Conservation (phyloP, 2,888 invertebrate species). For the Gisinianus flammeolus region DNA sequence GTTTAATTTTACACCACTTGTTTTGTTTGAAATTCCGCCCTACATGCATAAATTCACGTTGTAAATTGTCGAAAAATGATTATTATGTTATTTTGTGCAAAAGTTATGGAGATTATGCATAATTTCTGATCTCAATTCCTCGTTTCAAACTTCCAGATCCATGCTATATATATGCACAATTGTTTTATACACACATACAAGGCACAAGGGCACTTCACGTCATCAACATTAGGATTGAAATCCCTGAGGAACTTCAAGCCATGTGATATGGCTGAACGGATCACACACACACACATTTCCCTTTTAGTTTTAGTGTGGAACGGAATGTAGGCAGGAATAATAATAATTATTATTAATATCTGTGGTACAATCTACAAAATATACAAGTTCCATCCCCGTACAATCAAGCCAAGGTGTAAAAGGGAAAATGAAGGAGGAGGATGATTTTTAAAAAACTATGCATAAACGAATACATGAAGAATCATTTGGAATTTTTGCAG, state of each 20-base stretch:
- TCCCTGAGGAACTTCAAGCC: not conserved
- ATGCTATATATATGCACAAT: too few species aligned
- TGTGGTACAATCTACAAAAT: not conserved
- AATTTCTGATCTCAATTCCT: too few species aligned
- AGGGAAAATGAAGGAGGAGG: too few species aligned
- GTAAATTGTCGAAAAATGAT: too few species aligned
- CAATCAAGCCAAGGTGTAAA: not conserved
- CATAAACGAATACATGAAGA: too few species aligned
- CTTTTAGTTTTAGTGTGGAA: not conserved
- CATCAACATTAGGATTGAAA: not conserved
- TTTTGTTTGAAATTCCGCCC: not conserved
- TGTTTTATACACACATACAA: too few species aligned
- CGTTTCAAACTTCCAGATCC: too few species aligned
- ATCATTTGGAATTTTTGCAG: too few species aligned
- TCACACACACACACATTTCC: not conserved
- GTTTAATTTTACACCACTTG: not conserved
- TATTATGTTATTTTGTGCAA: too few species aligned
- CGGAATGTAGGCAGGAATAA: not conserved
- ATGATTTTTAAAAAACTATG: not conserved
- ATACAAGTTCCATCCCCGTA: not conserved
- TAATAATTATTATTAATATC: not conserved
- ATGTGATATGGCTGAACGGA: not conserved
- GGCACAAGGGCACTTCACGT: too few species aligned
- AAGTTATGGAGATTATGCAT: too few species aligned
- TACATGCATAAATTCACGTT: not conserved